Base-by-base conservation (phyloP, 2,888 invertebrate species). In the Crocallis elinguaria region DNA sequence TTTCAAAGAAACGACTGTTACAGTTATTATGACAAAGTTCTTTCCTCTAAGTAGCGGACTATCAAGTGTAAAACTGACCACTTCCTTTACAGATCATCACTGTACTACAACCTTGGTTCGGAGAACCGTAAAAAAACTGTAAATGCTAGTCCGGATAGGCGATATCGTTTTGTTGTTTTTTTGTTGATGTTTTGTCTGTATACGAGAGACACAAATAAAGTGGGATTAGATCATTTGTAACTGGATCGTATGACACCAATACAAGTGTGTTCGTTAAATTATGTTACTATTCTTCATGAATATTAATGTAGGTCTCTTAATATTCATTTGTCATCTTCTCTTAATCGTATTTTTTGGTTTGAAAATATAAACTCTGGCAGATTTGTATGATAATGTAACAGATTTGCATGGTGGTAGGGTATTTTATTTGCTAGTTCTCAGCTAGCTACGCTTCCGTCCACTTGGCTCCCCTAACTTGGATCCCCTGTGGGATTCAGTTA, bases 61-160 rank as follows among this genome's bases (percentile, higher is more conserved):
- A 1, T 13, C 27, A 14, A 9, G 19, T 19, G 3, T 32, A 27
- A 19, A 39, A 29, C 39, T 44, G 41, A 41, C 30, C 41, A 56
- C 51, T 60, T 60, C 60, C 54, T 57, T 54, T 46, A 46, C 46
- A 49, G 43, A 25, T 38, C 48, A 43, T 33, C 43, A 33, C 6
- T 11, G 13, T 29, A 37, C n/a, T n/a, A n/a, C 45, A 54, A 43
- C 60, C 60, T 60, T 60, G 54, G 27, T 60, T 48, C 17, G n/a
- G n/a, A 49, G 52, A 51, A 43, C 36, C 43, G 46, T 51, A 57
- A 57, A 60, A 19, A 60, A 60, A 52, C 51, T 48, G 52, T 50
- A 46, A 50, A 46, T 49, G 36, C 46, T 37, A 3, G 12, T 42
- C 14, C 14, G 39, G 42, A 51, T 57, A 29, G 48, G 27, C 49